These are phyloP conservation scores for Spilogale gracilis DNA, from an alignment of 2,113 vertebrate genomes.

Conservation along the genomic window DNA sequence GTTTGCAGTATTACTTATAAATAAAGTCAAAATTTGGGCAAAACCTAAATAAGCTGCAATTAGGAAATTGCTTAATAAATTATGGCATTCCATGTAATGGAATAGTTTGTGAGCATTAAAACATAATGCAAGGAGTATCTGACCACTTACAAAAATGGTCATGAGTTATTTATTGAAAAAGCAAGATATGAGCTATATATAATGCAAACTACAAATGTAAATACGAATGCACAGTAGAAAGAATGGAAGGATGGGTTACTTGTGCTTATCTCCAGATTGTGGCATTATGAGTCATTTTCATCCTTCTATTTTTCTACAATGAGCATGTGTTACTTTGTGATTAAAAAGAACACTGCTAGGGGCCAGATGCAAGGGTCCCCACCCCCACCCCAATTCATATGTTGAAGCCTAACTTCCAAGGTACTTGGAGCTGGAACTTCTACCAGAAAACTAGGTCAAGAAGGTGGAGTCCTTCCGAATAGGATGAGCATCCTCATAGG, in stretches of 20 bases:
- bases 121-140: background rate
- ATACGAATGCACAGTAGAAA: background rate
- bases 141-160: constrained; percentile 19
- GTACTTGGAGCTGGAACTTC: background rate
- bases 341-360: background rate
- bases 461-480: background rate
- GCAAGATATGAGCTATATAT: background rate
- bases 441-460: no score
- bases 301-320: background rate
- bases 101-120: background rate
- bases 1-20: background rate
- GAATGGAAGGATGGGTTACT: background rate
- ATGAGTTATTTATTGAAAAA: constrained; percentile 49
- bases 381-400: background rate
- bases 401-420: background rate
- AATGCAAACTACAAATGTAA: background rate
- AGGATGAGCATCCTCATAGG: background rate
- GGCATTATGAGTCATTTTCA: background rate
- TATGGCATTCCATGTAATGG: background rate
- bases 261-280: background rate
- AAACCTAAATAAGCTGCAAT: background rate
- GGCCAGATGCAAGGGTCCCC: background rate
- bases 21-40: constrained; percentile 10
- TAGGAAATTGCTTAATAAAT: constrained; percentile 6
- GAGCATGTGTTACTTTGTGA: background rate